Percentiles rank a stretch among this genome's conserved stretches.
Evolutionary conservation across 2,797 vertebrate species (phyloP).

Genomic region (Coreius guichenoti): DNA sequence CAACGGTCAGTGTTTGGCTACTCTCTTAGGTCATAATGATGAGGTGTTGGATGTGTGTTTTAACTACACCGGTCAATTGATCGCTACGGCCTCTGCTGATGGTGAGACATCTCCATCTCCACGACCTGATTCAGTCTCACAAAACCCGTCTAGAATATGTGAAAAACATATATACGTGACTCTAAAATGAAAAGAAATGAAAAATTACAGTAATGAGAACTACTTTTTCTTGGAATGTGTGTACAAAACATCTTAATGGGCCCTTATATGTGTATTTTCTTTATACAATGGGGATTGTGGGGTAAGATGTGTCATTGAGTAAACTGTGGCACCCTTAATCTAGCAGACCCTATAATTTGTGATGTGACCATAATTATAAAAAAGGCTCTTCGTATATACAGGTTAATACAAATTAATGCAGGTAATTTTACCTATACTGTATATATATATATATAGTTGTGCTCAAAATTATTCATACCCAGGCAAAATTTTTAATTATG

Average conservation of each 20-base stretch:
- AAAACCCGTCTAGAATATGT: not conserved
- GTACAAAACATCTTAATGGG: not conserved
- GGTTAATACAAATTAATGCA: too few relatives aligned
- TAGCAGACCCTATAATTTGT: not conserved
- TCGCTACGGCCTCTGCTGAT: conserved; percentile 90
- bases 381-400: not conserved
- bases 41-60: conserved; percentile 94
- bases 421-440: too few relatives aligned
- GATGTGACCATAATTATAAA: not conserved
- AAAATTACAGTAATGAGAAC: not conserved
- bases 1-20: conserved; percentile 82
- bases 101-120: conserved; percentile 76
- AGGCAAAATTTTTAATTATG: too few relatives aligned
- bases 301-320: not conserved
- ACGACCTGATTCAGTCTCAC: not conserved
- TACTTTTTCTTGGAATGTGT: not conserved
- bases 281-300: not conserved
- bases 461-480: too few relatives aligned
- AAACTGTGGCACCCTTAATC: not conserved
- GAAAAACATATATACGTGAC: not conserved
- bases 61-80: conserved; percentile 87
- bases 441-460: too few relatives aligned
- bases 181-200: not conserved
- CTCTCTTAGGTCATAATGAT: conserved; percentile 85
- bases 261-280: not conserved